Evolutionary conservation across 2,888 invertebrate species (phyloP), one percentile per base, ranked within the genome.

Genomic region (Diloba caeruleocephala): DNA sequence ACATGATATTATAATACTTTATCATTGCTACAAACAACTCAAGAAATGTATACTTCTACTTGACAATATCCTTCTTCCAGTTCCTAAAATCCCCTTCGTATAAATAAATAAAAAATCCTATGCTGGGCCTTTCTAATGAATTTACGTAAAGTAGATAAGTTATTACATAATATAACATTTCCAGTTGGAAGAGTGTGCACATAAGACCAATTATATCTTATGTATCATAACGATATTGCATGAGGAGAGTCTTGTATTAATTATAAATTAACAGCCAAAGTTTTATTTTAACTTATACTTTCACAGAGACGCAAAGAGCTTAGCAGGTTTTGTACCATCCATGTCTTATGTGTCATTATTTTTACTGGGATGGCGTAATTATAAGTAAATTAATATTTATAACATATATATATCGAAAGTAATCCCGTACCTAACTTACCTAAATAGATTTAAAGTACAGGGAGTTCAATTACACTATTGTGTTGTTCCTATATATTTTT

Each of bases 401-500:
- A 7, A 4, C 5, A 7, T 21, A 31, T 25, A 28, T 32, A 23
- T 46, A 26, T 52, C 1, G 7, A 32, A 25, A 13, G 1, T 37
- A 21, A 38, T 50, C 32, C 29, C 33, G 2, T 13, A 31, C 1
- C 5, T 54, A 4, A 36, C 46, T 51, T 51, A 45, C n/a, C 21
- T 32, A 26, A 36, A 23, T 26, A 15, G 29, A 23, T 21, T 33
- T 28, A 7, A 49, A 37, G 25, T 66, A 69, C 68, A 67, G 66
- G 60, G 67, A 65, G n/a, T 32, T 4, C 52, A 64, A 63, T 46
- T 61, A 67, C 23, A 21, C 28, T 42, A 39, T 52, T 38, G 31
- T 57, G 59, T 63, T 70, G 49, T 67, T 69, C 46, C 53, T 60
- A 71, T 25, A 50, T 8, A 38, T 37, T 31, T 33, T 19, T 3